Conservation (phyloP, 2,888 invertebrate genomes). For the Drosophila setosimentum region DNA sequence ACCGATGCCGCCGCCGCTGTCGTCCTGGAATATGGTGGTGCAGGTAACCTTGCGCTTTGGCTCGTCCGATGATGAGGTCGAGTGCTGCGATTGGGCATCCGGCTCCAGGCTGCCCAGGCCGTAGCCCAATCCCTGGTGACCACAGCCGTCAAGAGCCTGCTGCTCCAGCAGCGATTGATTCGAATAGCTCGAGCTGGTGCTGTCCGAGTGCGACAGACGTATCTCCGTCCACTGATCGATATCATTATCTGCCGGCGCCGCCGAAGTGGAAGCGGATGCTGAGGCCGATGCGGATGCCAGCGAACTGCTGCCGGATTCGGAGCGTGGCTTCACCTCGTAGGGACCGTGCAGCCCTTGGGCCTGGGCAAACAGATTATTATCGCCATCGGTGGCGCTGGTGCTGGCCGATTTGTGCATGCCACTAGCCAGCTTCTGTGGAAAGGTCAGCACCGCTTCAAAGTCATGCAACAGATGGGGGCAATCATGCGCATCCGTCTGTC, state of each 20-base stretch:
- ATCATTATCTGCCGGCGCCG: constrained; percentile 77
- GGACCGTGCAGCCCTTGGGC: constrained; percentile 79
- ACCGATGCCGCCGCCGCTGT: constrained; percentile 65
- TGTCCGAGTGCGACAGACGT: constrained; percentile 84
- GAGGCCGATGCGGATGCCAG: constrained; percentile 54
- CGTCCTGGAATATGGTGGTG: constrained; percentile 84
- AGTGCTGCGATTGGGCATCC: constrained; percentile 80
- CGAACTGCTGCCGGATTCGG: constrained; percentile 68
- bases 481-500: constrained; percentile 81
- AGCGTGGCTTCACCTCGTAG: constrained; percentile 74
- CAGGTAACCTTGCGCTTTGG: constrained; percentile 84
- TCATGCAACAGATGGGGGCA: constrained; percentile 85
- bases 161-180: constrained; percentile 84
- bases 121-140: constrained; percentile 46
- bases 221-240: constrained; percentile 85
- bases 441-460: constrained; percentile 82
- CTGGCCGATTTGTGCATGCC: constrained; percentile 82
- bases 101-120: constrained; percentile 59
- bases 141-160: constrained; percentile 58
- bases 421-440: constrained; percentile 78
- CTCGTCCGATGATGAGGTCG: constrained; percentile 84
- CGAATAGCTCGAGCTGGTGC: constrained; percentile 85
- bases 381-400: constrained; percentile 78
- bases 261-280: constrained; percentile 51
- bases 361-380: constrained; percentile 74